These are phyloP conservation scores for Euphonia xanthogaster DNA, from an alignment of 2,797 vertebrate species.

Conservation along the genomic window DNA sequence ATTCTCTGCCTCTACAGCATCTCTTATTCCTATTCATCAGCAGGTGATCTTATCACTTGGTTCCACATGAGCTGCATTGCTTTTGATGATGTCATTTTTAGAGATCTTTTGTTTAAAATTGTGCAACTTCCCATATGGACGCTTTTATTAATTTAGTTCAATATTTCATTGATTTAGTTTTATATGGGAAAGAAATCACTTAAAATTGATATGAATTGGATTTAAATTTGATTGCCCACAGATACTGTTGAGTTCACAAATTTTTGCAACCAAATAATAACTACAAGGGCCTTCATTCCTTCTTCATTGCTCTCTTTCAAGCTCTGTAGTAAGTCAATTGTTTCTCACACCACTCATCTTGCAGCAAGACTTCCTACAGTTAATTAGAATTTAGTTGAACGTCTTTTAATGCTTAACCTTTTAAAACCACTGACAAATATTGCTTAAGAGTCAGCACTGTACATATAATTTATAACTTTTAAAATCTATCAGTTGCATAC, in stretches of 20 bases:
- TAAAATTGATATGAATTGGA: background rate
- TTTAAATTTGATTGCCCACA: constrained; percentile 13
- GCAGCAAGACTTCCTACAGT: background rate
- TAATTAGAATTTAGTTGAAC: background rate
- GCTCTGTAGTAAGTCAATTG: background rate
- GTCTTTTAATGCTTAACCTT: background rate
- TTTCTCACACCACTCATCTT: background rate
- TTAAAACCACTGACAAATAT: background rate
- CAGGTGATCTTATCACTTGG: background rate
- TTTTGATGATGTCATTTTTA: background rate
- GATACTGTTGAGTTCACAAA: background rate
- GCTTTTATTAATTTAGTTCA: background rate
- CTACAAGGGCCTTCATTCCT: background rate
- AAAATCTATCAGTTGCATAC: background rate
- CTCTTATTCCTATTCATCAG: background rate
- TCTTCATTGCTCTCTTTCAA: background rate
- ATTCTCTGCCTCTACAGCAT: background rate
- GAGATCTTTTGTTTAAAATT: background rate
- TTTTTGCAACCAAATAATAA: constrained; percentile 20
- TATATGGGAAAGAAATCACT: background rate
- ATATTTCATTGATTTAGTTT: background rate
- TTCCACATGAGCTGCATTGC: background rate
- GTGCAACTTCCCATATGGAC: background rate
- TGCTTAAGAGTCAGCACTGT: background rate
- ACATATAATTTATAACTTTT: background rate